phyloP scores from a whole-genome alignment of 2,113 vertebrate genomes.

The Pandion haliaetus region DNA sequence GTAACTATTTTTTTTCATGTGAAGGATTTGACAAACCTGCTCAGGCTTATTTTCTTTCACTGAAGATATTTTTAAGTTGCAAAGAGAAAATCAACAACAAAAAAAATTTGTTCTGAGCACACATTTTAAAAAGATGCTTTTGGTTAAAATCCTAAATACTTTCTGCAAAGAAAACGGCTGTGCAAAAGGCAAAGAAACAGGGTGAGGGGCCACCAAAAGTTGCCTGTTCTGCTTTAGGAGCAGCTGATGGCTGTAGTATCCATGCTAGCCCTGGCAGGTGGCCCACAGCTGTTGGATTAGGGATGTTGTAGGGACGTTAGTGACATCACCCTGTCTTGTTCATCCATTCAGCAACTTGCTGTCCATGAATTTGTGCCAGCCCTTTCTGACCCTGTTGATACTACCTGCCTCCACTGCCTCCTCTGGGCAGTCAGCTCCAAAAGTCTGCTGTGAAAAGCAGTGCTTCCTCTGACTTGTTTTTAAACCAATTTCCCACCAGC shows the following conservation, averaged over 20 bases:
- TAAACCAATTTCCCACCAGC: neutral
- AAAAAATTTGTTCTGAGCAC: neutral
- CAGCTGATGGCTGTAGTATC: accelerated
- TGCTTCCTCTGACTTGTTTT: neutral
- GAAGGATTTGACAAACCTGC: neutral
- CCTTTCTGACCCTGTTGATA: neutral
- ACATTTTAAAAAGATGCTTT: accelerated
- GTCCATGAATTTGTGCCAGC: neutral
- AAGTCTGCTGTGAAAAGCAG: neutral
- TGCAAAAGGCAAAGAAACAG: neutral
- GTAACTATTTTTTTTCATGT: neutral
- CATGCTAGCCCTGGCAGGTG: neutral
- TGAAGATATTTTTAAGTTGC: neutral
- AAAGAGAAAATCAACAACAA: neutral
- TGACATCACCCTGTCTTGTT: neutral
- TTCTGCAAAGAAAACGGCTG: neutral
- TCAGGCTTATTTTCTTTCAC: neutral
- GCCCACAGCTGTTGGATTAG: neutral
- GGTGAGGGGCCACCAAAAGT: neutral
- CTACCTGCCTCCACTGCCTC: neutral
- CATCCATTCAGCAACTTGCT: neutral
- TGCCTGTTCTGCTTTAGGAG: neutral
- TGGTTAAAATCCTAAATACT: neutral
- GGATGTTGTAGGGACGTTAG: neutral
- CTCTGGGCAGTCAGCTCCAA: neutral